Evolutionary conservation across 2,797 vertebrate genomes (phyloP).

Genomic region (Lutjanus campechanus): DNA sequence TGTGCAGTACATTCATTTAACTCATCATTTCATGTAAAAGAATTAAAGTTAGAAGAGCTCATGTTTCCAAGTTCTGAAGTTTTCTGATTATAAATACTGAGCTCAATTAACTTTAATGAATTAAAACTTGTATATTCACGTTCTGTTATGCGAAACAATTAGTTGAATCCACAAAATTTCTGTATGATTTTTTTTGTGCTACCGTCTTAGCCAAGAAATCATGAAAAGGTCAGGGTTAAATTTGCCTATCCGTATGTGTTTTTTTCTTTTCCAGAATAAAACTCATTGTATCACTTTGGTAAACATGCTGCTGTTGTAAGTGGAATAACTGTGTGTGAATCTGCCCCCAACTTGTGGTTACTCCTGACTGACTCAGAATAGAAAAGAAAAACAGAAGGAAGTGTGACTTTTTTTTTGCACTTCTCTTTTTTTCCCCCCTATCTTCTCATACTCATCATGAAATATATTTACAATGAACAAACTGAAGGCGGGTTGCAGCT

Average conservation of each 20-base stretch:
- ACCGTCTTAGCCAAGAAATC: not conserved
- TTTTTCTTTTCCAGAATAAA: not conserved
- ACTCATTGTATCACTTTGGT: not conserved
- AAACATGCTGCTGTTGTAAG: not conserved
- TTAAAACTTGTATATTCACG: too few species aligned
- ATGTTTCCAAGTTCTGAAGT: too few species aligned
- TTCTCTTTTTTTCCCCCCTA: constrained; percentile 35
- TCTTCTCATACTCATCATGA: constrained; percentile 1
- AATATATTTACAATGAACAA: constrained; percentile 16
- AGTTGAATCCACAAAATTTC: too few species aligned
- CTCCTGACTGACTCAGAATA: constrained; percentile 18
- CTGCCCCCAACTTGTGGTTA: constrained; percentile 20
- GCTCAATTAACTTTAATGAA: too few species aligned
- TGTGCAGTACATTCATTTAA: too few species aligned
- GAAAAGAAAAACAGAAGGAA: constrained; percentile 55
- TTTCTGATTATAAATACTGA: too few species aligned
- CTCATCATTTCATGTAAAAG: too few species aligned
- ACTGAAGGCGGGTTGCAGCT: constrained; percentile 9
- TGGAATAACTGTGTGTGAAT: constrained; percentile 25
- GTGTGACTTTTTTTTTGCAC: constrained; percentile 29
- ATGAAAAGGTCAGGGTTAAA: not conserved
- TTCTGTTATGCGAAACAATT: too few species aligned
- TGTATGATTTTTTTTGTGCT: too few species aligned
- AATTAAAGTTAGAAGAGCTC: too few species aligned
- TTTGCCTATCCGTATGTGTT: not conserved